Evolutionary conservation across 2,888 invertebrate genomes (phyloP).

Genomic region (Idaea aversata): DNA sequence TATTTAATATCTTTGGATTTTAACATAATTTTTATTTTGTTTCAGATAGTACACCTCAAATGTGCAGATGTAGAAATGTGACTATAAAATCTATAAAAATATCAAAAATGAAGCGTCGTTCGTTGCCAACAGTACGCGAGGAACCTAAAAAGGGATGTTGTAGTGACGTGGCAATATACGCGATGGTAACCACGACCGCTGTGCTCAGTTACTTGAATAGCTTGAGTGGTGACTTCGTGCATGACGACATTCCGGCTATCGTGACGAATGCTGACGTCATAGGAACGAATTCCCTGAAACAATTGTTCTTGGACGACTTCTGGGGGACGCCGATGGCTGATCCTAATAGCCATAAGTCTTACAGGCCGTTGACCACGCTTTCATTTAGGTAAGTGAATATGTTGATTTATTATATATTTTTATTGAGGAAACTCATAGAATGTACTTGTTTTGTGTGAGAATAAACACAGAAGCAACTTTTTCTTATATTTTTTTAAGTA

Average conservation of each 20-base stretch:
- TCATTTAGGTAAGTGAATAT: constrained; percentile 88
- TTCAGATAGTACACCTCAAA: constrained; percentile 54
- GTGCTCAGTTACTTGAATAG: constrained; percentile 87
- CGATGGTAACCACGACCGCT: constrained; percentile 83
- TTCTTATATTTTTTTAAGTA: no score
- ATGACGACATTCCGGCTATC: constrained; percentile 93
- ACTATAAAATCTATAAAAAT: constrained; percentile 48
- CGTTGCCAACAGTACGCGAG: constrained; percentile 63
- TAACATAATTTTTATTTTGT: constrained; percentile 29
- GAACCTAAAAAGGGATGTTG: constrained; percentile 46
- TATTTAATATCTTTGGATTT: not conserved
- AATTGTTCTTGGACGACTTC: constrained; percentile 88
- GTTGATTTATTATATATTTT: not conserved
- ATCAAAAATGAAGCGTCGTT: constrained; percentile 74
- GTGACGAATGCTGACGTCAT: constrained; percentile 90
- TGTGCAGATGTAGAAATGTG: constrained; percentile 74
- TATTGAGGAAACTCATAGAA: not conserved
- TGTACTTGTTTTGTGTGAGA: not conserved
- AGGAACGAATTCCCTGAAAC: constrained; percentile 82
- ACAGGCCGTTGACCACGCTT: constrained; percentile 90
- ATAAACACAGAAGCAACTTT: not conserved
- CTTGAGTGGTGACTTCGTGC: constrained; percentile 90
- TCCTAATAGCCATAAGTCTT: constrained; percentile 91
- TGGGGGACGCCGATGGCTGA: constrained; percentile 94
- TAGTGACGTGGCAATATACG: constrained; percentile 81